These are phyloP conservation scores for Agrochola lychnidis DNA, from an alignment of 2,888 invertebrate genomes.

Conservation along the genomic window DNA sequence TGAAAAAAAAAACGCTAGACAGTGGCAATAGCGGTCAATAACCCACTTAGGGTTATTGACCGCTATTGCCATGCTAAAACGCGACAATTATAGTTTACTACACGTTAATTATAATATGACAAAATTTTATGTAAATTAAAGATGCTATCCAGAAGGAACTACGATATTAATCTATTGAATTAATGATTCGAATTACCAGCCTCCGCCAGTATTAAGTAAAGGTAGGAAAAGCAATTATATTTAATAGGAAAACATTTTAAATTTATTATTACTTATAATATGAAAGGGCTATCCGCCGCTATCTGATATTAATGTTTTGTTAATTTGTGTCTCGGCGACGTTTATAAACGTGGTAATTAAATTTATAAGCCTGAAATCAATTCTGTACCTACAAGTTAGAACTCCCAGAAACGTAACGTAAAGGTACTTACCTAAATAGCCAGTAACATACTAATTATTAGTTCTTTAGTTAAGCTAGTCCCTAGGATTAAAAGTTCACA, in stretches of 20 bases:
- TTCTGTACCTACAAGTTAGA: background rate
- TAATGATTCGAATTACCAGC: constrained; percentile 23
- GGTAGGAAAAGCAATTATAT: constrained; percentile 42
- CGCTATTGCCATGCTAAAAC: background rate
- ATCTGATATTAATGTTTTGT: constrained; percentile 7
- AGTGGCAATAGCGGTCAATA: no score
- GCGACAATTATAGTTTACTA: background rate
- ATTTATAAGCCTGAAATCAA: background rate
- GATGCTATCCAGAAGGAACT: constrained; percentile 1
- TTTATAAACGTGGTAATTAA: constrained; percentile 1
- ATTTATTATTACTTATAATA: background rate
- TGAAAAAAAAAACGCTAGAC: background rate
- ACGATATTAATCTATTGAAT: constrained; percentile 22
- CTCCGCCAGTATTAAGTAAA: constrained; percentile 4
- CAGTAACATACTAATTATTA: no score
- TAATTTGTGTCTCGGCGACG: background rate
- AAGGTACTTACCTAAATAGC: background rate
- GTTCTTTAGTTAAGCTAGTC: no score
- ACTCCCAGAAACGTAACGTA: background rate
- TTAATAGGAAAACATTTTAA: constrained; percentile 22
- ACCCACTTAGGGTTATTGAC: background rate
- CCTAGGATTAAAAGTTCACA: background rate
- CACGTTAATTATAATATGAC: background rate
- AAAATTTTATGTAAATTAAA: constrained; percentile 3
- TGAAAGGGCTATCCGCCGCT: constrained; percentile 20